Evolutionary conservation across 2,888 invertebrate species (phyloP), one percentile per base, ranked within the genome.

Genomic region (Epinotia nisella): DNA sequence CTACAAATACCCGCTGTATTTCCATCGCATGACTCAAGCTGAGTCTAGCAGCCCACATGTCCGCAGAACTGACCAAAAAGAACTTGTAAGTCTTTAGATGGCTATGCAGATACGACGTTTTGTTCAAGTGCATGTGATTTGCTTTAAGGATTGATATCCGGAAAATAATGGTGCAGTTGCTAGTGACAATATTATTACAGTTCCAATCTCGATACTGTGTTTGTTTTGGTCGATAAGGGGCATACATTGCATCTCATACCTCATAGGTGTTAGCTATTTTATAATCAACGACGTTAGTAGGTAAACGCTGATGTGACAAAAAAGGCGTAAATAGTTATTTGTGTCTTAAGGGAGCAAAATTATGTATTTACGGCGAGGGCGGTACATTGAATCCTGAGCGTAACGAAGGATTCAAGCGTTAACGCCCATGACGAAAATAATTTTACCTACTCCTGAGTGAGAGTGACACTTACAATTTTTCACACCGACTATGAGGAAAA

Each of bases 1-100:
- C 58, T 58, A 29, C 58, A 58, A 58, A 58, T 58, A 58, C n/a
- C 29, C 29, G 58, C n/a, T 29, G 58, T 58, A 58, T 58, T 58
- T 58, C 29, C n/a, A 58, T 58, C 58, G 58, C 29, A n/a, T 58
- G 58, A 58, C 21, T 58, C 58, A 58, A 58, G n/a, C 24, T 0
- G 15, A 29, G 58, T 58, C 58, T 58, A 58, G 29, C 29, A n/a
- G 29, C 58, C 58, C 58, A 58, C 58, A 58, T 58, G 58, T 58
- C 15, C 5, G 19, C 7, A 15, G 4, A 11, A 29, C 35, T 35
- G 35, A n/a, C n/a, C 15, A 29, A 29, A n/a, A 58, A 58, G 58
- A 29, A n/a, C 58, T 11, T n/a, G n/a, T 3, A 29, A 21, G 58
- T 3, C 29, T 13, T 15, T 24, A 29, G 58, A 29, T n/a, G 29